phyloP scores from a whole-genome alignment of 2,113 vertebrate species.

The Gopherus evgoodei region DNA sequence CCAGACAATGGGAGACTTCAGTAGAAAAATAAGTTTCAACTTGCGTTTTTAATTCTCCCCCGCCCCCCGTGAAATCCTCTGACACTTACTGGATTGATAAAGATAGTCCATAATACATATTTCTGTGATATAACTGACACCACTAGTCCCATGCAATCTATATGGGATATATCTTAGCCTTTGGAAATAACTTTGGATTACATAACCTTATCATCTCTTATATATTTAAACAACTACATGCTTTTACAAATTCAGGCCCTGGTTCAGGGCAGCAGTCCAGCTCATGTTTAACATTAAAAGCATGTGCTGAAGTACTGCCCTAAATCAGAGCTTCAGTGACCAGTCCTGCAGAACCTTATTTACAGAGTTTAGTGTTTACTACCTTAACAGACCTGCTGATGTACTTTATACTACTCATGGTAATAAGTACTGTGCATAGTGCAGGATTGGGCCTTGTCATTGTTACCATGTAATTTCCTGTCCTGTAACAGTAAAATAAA shows the following conservation, averaged over 20 bases:
- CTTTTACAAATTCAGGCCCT: neutral
- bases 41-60: neutral
- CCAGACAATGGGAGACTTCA: neutral
- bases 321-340: neutral
- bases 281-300: neutral
- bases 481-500: neutral
- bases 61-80: neutral
- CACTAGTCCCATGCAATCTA: neutral
- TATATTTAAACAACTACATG: neutral
- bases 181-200: neutral
- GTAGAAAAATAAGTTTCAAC: neutral
- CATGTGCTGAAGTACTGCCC: neutral
- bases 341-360: neutral
- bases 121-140: neutral
- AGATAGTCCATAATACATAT: neutral
- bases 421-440: neutral
- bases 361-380: neutral
- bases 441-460: neutral
- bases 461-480: neutral
- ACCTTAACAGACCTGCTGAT: neutral
- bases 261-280: neutral
- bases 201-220: neutral
- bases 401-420: neutral
- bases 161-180: neutral
- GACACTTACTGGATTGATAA: neutral